Percentiles rank a stretch among this genome's conserved stretches.
These are phyloP conservation scores for Eupsilia transversa DNA, from an alignment of 2,888 invertebrate species.

Conservation along the genomic window DNA sequence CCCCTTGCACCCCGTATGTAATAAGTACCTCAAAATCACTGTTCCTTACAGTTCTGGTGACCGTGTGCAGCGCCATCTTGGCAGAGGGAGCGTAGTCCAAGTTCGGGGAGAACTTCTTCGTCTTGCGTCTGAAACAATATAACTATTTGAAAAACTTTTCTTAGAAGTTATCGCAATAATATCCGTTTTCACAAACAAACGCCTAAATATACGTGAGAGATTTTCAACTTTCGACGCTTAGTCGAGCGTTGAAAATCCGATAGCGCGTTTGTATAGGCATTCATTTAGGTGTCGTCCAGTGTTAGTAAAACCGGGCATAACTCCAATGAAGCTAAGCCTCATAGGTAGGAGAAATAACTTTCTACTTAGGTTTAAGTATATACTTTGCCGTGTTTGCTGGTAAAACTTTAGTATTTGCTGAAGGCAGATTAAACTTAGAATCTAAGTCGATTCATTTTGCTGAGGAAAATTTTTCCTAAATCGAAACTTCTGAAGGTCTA, in stretches of 20 bases:
- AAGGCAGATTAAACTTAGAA: slow-evolving; percentile 10
- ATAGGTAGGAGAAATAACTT: not conserved
- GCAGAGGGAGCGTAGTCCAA: slow-evolving; percentile 64
- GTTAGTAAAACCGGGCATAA: not conserved
- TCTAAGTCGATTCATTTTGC: not conserved
- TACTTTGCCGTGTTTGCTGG: not conserved
- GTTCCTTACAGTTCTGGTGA: slow-evolving; percentile 83
- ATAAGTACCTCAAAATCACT: slow-evolving; percentile 80
- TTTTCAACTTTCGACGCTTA: not conserved
- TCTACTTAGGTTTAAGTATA: not conserved
- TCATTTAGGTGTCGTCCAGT: not conserved
- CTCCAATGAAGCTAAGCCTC: not conserved
- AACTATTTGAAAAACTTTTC: slow-evolving; percentile 12
- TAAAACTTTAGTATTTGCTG: not conserved
- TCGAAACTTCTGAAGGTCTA: not conserved
- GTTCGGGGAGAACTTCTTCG: slow-evolving; percentile 79
- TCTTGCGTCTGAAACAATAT: slow-evolving; percentile 80
- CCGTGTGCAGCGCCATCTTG: slow-evolving; percentile 76
- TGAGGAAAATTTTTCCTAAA: not conserved
- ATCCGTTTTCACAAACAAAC: not conserved
- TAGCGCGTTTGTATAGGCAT: not conserved
- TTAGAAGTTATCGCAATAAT: not conserved
- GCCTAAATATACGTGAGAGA: not conserved
- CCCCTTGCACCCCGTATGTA: not conserved
- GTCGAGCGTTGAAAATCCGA: not conserved